A percentile compares a stretch with the other conserved stretches of the same genome.
Evolutionary conservation across 2,113 vertebrate genomes (phyloP).

Genomic region (Gallinago paraguaiae): DNA sequence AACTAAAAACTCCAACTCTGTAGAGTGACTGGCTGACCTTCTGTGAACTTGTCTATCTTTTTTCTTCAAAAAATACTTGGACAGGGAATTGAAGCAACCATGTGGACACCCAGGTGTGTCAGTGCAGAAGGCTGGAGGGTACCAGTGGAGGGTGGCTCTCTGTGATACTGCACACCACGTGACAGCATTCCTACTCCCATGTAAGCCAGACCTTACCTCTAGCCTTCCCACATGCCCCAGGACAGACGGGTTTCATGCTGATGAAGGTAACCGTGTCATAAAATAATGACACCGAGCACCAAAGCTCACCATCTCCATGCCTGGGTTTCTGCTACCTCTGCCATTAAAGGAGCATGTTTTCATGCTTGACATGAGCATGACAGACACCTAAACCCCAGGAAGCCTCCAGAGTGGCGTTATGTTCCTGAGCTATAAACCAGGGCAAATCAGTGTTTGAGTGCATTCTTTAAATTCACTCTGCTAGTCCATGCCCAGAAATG

Average conservation of each 20-base stretch:
- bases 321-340: neutral
- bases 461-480: neutral
- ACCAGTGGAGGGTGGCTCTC: neutral
- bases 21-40: neutral
- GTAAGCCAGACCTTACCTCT: neutral
- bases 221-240: fast-evolving
- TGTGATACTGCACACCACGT: fast-evolving
- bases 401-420: neutral
- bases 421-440: neutral
- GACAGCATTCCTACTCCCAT: neutral
- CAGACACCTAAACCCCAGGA: neutral
- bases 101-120: neutral
- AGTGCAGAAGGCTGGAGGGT: neutral
- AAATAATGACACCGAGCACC: neutral
- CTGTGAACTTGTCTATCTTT: neutral
- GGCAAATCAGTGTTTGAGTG: neutral
- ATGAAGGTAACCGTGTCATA: neutral
- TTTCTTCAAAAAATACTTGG: neutral
- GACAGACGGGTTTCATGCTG: neutral
- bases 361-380: neutral
- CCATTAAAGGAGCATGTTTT: neutral
- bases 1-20: neutral
- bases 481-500: neutral
- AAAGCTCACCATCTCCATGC: neutral
- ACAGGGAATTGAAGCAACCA: fast-evolving